A percentile compares a stretch with the other conserved stretches of the same genome.
Evolutionary conservation across 2,113 vertebrate species (phyloP).

Genomic region (Nothocercus julius): DNA sequence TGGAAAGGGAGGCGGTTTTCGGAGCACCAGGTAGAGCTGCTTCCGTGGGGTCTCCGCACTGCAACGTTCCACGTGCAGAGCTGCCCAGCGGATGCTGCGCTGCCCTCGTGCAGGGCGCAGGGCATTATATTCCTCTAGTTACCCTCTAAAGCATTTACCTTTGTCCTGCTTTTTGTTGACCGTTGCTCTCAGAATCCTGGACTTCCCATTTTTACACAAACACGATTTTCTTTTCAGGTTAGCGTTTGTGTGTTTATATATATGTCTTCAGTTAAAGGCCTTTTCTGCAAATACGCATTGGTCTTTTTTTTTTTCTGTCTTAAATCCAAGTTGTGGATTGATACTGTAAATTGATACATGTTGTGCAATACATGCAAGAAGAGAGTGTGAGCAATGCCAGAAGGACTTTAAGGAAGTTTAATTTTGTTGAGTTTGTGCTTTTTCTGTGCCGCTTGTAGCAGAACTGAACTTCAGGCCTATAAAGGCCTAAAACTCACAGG

Average conservation of each 20-base stretch:
- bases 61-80: not conserved
- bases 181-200: not conserved
- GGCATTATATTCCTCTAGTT: not conserved
- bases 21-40: not conserved
- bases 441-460: not conserved
- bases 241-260: not conserved
- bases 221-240: not conserved
- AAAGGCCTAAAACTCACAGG: not conserved
- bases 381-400: not conserved
- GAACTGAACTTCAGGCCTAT: not conserved
- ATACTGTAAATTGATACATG: not conserved
- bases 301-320: not conserved
- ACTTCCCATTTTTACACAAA: not conserved
- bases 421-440: not conserved
- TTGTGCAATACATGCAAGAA: not conserved
- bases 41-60: no score
- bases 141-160: not conserved
- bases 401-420: not conserved
- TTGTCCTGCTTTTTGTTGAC: not conserved
- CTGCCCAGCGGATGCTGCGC: not conserved
- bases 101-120: not conserved
- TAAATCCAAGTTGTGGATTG: not conserved
- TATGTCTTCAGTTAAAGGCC: not conserved
- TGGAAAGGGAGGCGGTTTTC: not conserved
- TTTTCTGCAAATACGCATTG: accelerated